A percentile compares a stretch with the other conserved stretches of the same genome.
Conservation (phyloP, 2,888 invertebrate species). For the Leptinotarsa tumamoca region DNA sequence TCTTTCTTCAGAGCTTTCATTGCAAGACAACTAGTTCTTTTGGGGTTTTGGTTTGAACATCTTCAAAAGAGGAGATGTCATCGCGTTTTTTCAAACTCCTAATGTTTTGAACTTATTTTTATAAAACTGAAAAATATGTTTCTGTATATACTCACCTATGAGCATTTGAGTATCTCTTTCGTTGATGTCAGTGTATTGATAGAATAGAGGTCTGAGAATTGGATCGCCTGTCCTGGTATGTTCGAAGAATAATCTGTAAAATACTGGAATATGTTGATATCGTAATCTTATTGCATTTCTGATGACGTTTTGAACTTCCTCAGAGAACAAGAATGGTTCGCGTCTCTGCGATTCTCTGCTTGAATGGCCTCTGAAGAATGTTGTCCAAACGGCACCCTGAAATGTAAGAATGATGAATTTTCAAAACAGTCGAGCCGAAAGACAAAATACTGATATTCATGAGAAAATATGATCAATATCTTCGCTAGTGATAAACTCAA, state of each 20-base stretch:
- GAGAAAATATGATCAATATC: no score
- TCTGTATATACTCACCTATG: conserved; percentile 71
- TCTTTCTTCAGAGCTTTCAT: no score
- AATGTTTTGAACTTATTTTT: no score
- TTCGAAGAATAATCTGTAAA: conserved; percentile 92
- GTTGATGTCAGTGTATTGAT: conserved; percentile 85
- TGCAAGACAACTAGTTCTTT: no score
- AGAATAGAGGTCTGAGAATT: conserved; percentile 89
- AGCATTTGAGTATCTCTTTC: conserved; percentile 82
- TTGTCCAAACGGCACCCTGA: conserved; percentile 88
- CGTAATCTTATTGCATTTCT: conserved; percentile 75
- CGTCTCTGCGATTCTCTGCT: conserved; percentile 94
- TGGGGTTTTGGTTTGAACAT: no score
- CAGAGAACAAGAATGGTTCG: conserved; percentile 93
- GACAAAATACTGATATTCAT: no score
- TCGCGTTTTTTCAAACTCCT: no score
- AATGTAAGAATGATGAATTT: conserved; percentile 17
- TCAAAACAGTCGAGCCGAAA: no score
- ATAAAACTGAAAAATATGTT: background rate
- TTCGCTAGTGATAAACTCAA: no score
- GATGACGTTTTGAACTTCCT: conserved; percentile 76
- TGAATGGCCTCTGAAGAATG: conserved; percentile 95
- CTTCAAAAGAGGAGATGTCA: no score
- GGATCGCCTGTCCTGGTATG: conserved; percentile 85
- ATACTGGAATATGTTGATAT: conserved; percentile 88